These are phyloP conservation scores for Peromyscus polionotus DNA, from an alignment of 2,113 vertebrate species.

Conservation along the genomic window DNA sequence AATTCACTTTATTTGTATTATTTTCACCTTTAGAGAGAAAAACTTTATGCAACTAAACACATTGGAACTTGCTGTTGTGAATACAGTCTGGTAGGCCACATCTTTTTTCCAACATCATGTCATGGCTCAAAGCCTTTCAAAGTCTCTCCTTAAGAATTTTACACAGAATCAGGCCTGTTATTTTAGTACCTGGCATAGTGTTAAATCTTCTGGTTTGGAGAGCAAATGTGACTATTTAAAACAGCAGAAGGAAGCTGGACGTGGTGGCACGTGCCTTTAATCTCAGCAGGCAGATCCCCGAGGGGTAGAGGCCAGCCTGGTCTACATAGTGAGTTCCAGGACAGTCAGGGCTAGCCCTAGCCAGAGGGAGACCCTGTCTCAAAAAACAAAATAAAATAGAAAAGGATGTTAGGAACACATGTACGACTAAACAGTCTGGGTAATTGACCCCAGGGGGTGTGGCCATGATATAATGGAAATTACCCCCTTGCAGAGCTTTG, in stretches of 20 bases:
- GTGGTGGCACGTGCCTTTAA: neutral
- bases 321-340: neutral
- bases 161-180: neutral
- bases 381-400: neutral
- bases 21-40: neutral
- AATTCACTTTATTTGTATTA: neutral
- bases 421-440: neutral
- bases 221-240: conserved; percentile 4
- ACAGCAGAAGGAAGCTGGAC: neutral
- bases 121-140: neutral
- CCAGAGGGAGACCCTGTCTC: neutral
- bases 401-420: neutral
- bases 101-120: neutral
- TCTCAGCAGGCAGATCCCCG: neutral
- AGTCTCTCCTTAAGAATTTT: neutral
- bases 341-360: neutral
- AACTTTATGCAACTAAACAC: neutral
- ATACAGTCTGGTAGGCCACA: neutral
- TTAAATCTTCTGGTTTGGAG: conserved; percentile 46
- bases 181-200: neutral
- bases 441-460: neutral
- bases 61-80: neutral
- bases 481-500: neutral
- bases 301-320: neutral
- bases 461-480: neutral